Conservation (phyloP, 1,140 invertebrate genomes). For the Vollenhovia emeryi region DNA sequence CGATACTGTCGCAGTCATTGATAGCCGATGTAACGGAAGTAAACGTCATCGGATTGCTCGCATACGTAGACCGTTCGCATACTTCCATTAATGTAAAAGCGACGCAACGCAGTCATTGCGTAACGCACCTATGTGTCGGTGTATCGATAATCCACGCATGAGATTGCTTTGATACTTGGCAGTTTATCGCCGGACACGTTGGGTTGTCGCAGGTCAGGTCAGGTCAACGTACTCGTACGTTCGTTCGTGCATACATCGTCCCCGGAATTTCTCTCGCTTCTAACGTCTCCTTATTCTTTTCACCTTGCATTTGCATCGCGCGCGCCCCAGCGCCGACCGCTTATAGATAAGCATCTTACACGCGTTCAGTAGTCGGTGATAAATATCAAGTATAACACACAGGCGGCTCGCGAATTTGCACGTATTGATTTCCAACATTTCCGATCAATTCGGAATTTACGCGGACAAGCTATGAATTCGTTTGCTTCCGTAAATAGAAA, state of each 20-base stretch:
- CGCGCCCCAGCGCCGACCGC: background rate
- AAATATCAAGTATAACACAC: background rate
- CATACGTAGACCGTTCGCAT: background rate
- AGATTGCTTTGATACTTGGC: slow-evolving; percentile 79
- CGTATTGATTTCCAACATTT: background rate
- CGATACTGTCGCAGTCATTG: background rate
- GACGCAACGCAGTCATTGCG: slow-evolving; percentile 16
- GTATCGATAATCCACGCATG: slow-evolving; percentile 66
- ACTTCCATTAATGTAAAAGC: slow-evolving; percentile 38
- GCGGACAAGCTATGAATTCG: background rate
- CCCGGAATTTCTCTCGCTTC: slow-evolving; percentile 35
- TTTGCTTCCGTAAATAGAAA: background rate
- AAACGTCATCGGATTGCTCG: background rate
- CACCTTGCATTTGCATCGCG: slow-evolving; percentile 20
- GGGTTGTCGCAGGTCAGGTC: slow-evolving; percentile 81
- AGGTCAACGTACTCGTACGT: slow-evolving; percentile 78
- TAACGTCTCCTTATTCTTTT: slow-evolving; percentile 18
- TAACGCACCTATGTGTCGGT: slow-evolving; percentile 37
- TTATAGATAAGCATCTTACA: background rate
- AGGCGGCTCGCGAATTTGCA: background rate
- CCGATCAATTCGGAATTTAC: background rate
- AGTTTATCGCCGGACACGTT: slow-evolving; percentile 78
- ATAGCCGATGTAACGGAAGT: background rate
- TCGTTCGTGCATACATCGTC: slow-evolving; percentile 2
- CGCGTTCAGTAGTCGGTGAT: slow-evolving; percentile 18